phyloP scores from a whole-genome alignment of 2,888 invertebrate genomes.

The Epiblema foenella region DNA sequence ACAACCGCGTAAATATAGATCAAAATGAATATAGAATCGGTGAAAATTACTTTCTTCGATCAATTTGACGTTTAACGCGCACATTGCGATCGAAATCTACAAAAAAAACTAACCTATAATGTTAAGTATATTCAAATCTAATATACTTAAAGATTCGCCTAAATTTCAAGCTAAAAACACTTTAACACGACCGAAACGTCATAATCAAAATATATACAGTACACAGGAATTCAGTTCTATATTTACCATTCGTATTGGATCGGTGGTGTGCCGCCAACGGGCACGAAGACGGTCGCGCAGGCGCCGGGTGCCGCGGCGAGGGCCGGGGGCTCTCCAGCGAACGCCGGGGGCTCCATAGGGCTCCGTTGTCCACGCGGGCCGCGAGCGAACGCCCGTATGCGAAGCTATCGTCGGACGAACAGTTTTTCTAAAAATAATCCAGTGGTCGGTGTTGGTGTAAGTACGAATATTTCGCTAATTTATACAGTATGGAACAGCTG shows the following conservation, averaged over 20 bases:
- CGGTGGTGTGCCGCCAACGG: constrained; percentile 70
- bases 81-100: background rate
- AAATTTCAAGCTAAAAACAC: background rate
- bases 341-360: constrained; percentile 79
- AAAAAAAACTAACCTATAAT: background rate
- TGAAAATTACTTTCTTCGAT: constrained; percentile 16
- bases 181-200: constrained; percentile 45
- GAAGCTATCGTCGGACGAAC: constrained; percentile 70
- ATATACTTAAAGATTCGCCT: background rate
- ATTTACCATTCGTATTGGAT: constrained; percentile 73
- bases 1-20: background rate
- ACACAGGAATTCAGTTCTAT: constrained; percentile 47
- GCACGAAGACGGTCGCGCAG: constrained; percentile 63
- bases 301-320: constrained; percentile 72
- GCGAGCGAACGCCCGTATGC: constrained; percentile 79
- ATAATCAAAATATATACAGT: constrained; percentile 19
- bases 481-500: constrained; percentile 46
- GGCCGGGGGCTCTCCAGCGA: constrained; percentile 63
- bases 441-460: constrained; percentile 49
- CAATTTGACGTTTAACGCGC: constrained; percentile 1
- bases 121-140: background rate
- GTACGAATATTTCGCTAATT: constrained; percentile 78
- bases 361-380: constrained; percentile 69
- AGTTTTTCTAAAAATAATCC: constrained; percentile 83
- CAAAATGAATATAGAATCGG: constrained; percentile 18